A percentile compares a stretch with the other conserved stretches of the same genome.
phyloP scores from a whole-genome alignment of 2,113 vertebrate genomes.

The Helogale parvula region DNA sequence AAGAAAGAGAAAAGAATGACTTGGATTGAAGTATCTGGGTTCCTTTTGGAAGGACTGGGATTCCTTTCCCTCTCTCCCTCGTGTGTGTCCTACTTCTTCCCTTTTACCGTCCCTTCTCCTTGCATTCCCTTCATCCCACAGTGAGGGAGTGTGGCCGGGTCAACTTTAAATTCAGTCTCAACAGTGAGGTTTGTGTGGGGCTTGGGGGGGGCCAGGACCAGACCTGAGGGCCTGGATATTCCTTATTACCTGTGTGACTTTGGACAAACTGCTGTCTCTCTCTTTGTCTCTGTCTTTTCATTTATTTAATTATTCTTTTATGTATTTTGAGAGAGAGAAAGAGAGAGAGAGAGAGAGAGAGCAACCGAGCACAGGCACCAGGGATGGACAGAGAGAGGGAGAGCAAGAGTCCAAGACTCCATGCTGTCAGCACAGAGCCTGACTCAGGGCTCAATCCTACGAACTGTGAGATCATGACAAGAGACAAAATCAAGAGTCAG shows the following conservation, averaged over 20 bases:
- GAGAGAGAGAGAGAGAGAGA: too few species aligned
- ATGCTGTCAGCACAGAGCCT: too few species aligned
- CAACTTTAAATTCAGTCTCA: background rate
- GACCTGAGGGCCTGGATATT: background rate
- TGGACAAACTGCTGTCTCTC: background rate
- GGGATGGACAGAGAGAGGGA: too few species aligned
- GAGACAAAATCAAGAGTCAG: too few species aligned
- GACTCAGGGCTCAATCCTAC: too few species aligned
- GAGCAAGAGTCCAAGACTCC: too few species aligned
- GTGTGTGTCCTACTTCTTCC: background rate
- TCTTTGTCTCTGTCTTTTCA: background rate
- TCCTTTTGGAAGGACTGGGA: background rate
- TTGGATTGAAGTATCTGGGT: background rate
- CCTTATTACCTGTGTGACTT: background rate
- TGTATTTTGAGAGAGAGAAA: too few species aligned
- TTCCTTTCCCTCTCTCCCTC: background rate
- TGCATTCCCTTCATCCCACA: background rate
- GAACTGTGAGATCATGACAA: too few species aligned
- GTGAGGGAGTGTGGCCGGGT: background rate
- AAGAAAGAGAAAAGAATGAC: constrained; percentile 51
- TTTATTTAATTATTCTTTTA: too few species aligned
- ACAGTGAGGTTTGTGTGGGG: background rate
- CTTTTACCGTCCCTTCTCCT: background rate
- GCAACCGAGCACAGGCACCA: too few species aligned
- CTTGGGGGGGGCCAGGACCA: background rate